Base-by-base conservation (phyloP, 2,888 invertebrate species). In the Erebia ligea region DNA sequence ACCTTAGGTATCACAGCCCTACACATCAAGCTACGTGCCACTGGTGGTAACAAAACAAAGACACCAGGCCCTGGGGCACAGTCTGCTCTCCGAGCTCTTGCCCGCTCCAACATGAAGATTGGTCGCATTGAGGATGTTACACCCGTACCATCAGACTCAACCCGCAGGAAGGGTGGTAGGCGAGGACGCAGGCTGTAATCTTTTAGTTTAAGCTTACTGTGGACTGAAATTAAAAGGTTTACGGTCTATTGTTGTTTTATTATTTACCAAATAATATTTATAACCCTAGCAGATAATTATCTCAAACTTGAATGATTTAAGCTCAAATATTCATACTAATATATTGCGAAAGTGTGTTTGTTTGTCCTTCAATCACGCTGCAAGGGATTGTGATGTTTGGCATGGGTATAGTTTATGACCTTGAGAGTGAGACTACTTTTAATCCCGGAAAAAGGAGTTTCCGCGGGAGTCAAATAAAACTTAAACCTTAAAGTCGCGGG, bases 61-160 rank as follows among this genome's bases (percentile, higher is more conserved):
- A 99, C 99, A 8, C 99, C 99, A 65, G 99, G 99, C 86, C 99
- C 99, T 21, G 99, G 99, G 77, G 99, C 99, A 56, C 98, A 98
- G 93, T 99, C 99, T 71, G 99, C 99, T 62, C 96, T 99, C 68
- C 95, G 99, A 82, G 99, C 99, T 81, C 95, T 99, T 80, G 99
- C 99, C 80, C 98, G 99, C 91, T 98, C 99, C 73, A 98, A 98
- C 82, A 99, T 99, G 98, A 99, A 99, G 93, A 99, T 99, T 90
- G 99, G 99, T 67, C 97, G 99, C 84, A 99, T 99, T 88, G 99
- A 98, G 94, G 99, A 99, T 95, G 99, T 99, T 11, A 99, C 99
- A 11, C 99, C 99, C 25, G 99, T 99, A 91, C 99, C 99, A 84
- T 99, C 99, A 70, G 99, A 99, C 94, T 97, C 98, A 76, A 99